Evolutionary conservation across 2,113 vertebrate genomes (phyloP), one percentile per base, ranked within the genome.

Genomic region (Psittacula cyanocephala): DNA sequence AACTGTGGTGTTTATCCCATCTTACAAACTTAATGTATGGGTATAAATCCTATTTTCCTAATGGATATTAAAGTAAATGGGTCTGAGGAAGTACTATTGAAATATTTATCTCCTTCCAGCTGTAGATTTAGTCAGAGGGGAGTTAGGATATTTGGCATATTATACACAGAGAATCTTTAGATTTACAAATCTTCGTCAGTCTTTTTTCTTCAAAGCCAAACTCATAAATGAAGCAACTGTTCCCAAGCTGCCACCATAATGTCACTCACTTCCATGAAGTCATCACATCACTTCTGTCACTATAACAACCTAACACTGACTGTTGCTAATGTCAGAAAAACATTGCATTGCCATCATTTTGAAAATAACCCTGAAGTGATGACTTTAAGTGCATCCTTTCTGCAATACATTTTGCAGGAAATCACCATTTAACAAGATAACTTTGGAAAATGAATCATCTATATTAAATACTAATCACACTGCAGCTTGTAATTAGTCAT

Each of bases 61-160:
- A 86, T 68, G 23, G 46, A 59, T 83, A 67, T 59, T 86, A 77
- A 41, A 90, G 23, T 62, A 77, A 90, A 88, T 37, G 23, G 46
- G 4, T 47, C 60, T 46, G 60, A 86, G 44, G 10, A 83, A 83
- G 20, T 84, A 39, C 46, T 59, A 27, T 33, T 86, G 50, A 88
- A 95, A 88, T 90, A 95, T 84, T 86, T 93, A 39, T 88, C 29
- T 52, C 87, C 52, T 92, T 94, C 93, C 64, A 71, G 19, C 53
- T 82, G 37, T 67, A 72, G 69, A 57, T 82, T 68, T 87, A 68
- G 46, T 88, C 53, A 81, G 46, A 86, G 25, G 11, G 28, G 88
- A 65, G 59, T 49, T 76, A 80, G 31, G 37, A 10, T 75, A 60
- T 81, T 88, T 91, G 68, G 13, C 31, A 46, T 88, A 90, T 77